phyloP scores from a whole-genome alignment of 2,888 invertebrate species.

The Chymomyza procnemis region DNA sequence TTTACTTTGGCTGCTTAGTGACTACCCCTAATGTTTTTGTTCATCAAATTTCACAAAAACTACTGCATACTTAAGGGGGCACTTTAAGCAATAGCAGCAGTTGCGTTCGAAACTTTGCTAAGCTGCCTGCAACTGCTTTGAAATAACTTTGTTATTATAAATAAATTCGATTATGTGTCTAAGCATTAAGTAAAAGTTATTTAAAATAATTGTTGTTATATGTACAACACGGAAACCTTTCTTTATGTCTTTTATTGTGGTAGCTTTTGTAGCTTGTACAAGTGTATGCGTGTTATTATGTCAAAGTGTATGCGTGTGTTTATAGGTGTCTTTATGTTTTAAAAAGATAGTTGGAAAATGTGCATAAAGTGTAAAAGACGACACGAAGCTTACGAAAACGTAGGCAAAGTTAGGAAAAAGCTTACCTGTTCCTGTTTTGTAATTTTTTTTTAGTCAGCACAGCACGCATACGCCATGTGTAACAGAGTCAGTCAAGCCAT shows the following conservation, averaged over 20 bases:
- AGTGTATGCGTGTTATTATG: conserved; percentile 20
- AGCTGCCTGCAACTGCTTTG: neutral
- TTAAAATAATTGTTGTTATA: conserved; percentile 43
- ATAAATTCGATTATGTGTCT: neutral
- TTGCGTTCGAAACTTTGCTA: neutral
- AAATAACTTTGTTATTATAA: neutral
- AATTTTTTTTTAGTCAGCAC: conserved; percentile 21
- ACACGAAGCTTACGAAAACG: conserved; percentile 51
- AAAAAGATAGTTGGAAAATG: conserved; percentile 65
- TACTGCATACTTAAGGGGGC: neutral
- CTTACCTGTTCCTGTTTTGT: conserved; percentile 67
- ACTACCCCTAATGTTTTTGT: neutral
- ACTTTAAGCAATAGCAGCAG: neutral
- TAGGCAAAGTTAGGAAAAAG: conserved; percentile 45
- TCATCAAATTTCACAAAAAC: neutral
- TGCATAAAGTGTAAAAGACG: conserved; percentile 66
- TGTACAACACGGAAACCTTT: conserved; percentile 51
- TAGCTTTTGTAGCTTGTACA: conserved; percentile 31
- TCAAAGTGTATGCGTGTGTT: conserved; percentile 16
- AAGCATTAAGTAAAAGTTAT: neutral
- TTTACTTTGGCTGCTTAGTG: neutral
- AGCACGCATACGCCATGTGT: conserved; percentile 26
- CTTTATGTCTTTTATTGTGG: conserved; percentile 51
- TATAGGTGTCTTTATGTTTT: conserved; percentile 34
- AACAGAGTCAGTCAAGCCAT: neutral